Conservation (phyloP, 2,797 vertebrate species). For the Pseudocheirus occidentalis region DNA sequence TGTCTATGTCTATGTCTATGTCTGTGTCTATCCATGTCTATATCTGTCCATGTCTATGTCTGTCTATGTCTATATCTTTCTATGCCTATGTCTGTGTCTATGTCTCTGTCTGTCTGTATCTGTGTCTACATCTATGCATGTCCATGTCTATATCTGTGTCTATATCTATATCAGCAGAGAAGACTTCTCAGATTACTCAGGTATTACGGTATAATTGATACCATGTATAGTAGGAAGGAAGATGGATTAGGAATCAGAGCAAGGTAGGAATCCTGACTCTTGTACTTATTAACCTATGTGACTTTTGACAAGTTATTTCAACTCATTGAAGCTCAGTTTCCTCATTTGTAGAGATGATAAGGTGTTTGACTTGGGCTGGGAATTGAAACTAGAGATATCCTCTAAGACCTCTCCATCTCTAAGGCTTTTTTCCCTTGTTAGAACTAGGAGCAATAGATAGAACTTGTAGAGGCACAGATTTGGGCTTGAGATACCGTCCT, state of each 20-base stretch:
- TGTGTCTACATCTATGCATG: too few relatives aligned
- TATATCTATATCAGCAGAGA: neutral
- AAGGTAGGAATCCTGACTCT: neutral
- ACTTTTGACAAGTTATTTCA: neutral
- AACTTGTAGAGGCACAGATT: neutral
- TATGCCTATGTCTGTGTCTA: too few relatives aligned
- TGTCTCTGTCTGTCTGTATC: too few relatives aligned
- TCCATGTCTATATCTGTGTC: too few relatives aligned
- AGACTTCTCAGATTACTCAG: neutral
- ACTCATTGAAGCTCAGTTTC: neutral
- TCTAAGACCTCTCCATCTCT: neutral
- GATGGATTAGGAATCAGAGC: neutral
- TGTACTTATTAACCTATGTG: neutral
- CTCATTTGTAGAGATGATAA: neutral
- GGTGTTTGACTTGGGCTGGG: neutral
- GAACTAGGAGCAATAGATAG: neutral
- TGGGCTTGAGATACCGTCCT: neutral
- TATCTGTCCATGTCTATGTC: too few relatives aligned
- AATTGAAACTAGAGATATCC: neutral
- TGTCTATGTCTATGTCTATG: too few relatives aligned
- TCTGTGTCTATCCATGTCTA: too few relatives aligned
- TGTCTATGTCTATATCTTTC: too few relatives aligned
- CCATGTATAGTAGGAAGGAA: neutral
- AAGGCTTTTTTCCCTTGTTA: neutral
- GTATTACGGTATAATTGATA: neutral